These are phyloP conservation scores for Chaetodon trifasciatus DNA, from an alignment of 2,797 vertebrate species.

Conservation along the genomic window DNA sequence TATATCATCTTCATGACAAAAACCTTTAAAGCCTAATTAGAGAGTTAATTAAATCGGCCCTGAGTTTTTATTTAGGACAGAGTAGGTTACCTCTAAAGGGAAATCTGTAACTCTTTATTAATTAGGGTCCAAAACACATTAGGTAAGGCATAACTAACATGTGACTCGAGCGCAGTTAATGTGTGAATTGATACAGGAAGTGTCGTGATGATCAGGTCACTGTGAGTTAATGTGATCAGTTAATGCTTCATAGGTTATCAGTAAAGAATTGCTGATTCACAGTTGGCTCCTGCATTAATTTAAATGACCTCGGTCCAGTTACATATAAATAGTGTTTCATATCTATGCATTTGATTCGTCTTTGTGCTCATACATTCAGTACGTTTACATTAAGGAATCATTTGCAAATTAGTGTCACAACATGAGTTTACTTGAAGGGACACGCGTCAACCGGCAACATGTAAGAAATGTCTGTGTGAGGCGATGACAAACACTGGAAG, in stretches of 20 bases:
- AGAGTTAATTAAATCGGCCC: slow-evolving; percentile 18
- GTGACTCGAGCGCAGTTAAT: neutral
- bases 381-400: neutral
- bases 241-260: neutral
- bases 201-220: neutral
- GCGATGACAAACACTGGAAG: no score
- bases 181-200: neutral
- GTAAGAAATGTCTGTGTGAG: no score
- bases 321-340: neutral
- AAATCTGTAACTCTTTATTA: neutral
- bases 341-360: neutral
- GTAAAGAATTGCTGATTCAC: neutral
- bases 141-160: slow-evolving; percentile 1
- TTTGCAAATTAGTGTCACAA: neutral
- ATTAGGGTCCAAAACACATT: neutral
- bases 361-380: neutral
- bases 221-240: neutral
- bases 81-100: neutral
- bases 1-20: neutral
- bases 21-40: neutral
- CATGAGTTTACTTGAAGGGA: neutral
- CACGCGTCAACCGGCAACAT: neutral
- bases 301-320: neutral
- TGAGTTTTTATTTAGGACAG: slow-evolving; percentile 17
- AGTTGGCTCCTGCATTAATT: neutral